Base-by-base conservation (phyloP, 2,113 vertebrate genomes). In the Nesoenas mayeri region DNA sequence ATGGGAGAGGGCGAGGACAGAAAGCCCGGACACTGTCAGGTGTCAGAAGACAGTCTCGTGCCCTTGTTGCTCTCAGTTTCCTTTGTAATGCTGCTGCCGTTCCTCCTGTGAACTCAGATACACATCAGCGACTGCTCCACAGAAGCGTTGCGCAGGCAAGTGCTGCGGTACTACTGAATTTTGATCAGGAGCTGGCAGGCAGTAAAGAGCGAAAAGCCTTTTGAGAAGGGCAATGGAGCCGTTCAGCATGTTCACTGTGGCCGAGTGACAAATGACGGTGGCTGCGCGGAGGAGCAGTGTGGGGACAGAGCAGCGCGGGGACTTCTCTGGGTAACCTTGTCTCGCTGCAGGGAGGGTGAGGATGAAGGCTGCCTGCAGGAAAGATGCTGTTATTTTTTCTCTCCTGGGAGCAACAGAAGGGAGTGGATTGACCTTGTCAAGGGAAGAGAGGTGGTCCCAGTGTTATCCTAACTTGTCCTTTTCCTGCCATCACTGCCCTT, bases 91-190 rank as follows among this genome's bases (percentile, higher is more conserved):
- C 74, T 2, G 0, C 2, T 40, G 19, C 82, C 93, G 79, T 71
- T 91, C 56, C 51, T 89, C 48, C 72, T 86, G 50, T 0, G 2
- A 86, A 58, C 80, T 91, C 0, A 0, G 69, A 54, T 42, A 57
- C 40, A 28, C 83, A 54, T 61, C 5, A 5, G 31, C 58, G 85
- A 25, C 48, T 58, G 64, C 61, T 71, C 16, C 1, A 3, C 6
- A 2, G 65, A 93, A 65, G 12, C 0, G 3, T 32, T 40, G 79
- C 12, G 69, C 88, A 29, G 79, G 56, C 40, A 1, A 58, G 88
- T 57, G 77, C 96, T 96, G 95, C 44, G 7, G 86, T 51, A 13
- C 54, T 69, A 3, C 25, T 92, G 88, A 88, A 92, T 97, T 93
- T 48, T 92, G 95, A 94, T 93, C 83, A 84, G 83, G 70, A 51